Conservation (phyloP, 2,888 invertebrate species). For the Hololepta plana region DNA sequence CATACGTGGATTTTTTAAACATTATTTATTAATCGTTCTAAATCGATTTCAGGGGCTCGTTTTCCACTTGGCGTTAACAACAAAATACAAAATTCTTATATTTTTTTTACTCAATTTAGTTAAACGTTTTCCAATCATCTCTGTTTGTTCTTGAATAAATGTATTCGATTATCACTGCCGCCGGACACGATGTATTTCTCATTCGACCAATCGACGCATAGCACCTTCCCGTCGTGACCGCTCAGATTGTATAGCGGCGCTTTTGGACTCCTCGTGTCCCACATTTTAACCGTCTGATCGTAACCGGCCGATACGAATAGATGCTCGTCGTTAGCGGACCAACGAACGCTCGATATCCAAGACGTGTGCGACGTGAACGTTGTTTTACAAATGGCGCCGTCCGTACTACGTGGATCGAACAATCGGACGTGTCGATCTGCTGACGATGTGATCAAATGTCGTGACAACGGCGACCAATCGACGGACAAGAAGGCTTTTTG, state of each 20-base stretch:
- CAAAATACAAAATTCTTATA: constrained; percentile 1
- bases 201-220: constrained; percentile 89
- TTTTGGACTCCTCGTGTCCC: constrained; percentile 88
- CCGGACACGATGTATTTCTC: constrained; percentile 76
- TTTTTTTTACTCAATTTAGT: constrained; percentile 4
- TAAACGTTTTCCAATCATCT: constrained; percentile 6
- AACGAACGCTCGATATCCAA: constrained; percentile 82
- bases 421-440: constrained; percentile 81
- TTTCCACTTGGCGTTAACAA: background rate
- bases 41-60: constrained; percentile 19
- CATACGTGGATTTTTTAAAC: constrained; percentile 3
- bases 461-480: constrained; percentile 62
- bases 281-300: constrained; percentile 80
- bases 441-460: constrained; percentile 65
- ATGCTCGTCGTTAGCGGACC: constrained; percentile 69
- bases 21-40: constrained; percentile 6
- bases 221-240: constrained; percentile 86
- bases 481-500: constrained; percentile 82
- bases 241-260: constrained; percentile 82
- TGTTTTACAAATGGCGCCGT: constrained; percentile 71
- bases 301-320: constrained; percentile 62
- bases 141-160: constrained; percentile 51
- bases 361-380: constrained; percentile 77
- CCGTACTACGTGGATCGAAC: constrained; percentile 81
- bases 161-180: constrained; percentile 80